Percentiles rank a stretch among this genome's conserved stretches.
Evolutionary conservation across 2,797 vertebrate genomes (phyloP).

Genomic region (Steatocranus sp.): DNA sequence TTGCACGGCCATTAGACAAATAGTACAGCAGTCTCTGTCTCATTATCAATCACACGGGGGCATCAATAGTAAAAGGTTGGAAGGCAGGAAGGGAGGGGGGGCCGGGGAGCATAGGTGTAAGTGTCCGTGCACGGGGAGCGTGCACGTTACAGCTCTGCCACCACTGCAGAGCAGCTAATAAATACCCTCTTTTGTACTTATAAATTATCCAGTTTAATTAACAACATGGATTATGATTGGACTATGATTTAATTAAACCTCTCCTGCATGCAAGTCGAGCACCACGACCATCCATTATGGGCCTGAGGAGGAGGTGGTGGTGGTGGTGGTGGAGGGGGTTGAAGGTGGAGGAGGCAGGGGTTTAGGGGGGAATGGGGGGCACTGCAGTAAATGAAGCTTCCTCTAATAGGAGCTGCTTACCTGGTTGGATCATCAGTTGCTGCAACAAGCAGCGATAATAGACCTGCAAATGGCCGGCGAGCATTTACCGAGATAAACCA

Average conservation of each 20-base stretch:
- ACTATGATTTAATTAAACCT: slow-evolving; percentile 84
- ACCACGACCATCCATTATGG: slow-evolving; percentile 69
- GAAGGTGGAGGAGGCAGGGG: background rate
- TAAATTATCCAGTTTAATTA: slow-evolving; percentile 88
- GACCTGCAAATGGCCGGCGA: background rate
- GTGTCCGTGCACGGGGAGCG: slow-evolving; percentile 23
- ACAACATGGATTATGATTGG: slow-evolving; percentile 84
- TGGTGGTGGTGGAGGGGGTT: background rate
- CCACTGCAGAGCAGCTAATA: slow-evolving; percentile 74
- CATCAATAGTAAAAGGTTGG: slow-evolving; percentile 87
- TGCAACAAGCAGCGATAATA: slow-evolving; percentile 28
- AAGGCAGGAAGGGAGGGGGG: slow-evolving; percentile 34
- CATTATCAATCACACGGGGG: slow-evolving; percentile 94
- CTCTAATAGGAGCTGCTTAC: slow-evolving; percentile 51
- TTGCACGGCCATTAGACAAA: slow-evolving; percentile 99
- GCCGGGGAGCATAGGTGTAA: slow-evolving; percentile 1
- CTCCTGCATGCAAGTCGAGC: slow-evolving; percentile 69
- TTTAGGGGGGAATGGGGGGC: background rate
- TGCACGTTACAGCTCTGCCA: slow-evolving; percentile 46
- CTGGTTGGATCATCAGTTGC: slow-evolving; percentile 27
- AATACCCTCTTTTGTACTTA: slow-evolving; percentile 81
- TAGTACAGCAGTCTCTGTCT: slow-evolving; percentile 93
- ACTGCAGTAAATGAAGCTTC: slow-evolving; percentile 51
- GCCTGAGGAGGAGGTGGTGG: background rate
- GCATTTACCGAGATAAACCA: slow-evolving; percentile 20